phyloP scores from a whole-genome alignment of 2,888 invertebrate genomes.

The Melipona beecheii region DNA sequence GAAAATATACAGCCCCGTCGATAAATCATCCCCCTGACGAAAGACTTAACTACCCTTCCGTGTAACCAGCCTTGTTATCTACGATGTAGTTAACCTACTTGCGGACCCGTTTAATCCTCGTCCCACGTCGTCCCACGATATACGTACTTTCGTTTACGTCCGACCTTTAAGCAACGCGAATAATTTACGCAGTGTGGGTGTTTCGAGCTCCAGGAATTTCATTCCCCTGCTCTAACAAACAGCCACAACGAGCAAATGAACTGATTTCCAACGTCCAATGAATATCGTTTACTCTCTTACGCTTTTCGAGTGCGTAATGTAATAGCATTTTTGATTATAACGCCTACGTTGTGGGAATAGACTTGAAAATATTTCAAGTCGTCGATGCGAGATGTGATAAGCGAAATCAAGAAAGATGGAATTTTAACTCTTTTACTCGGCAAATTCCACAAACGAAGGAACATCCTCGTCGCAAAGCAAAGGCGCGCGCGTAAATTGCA shows the following conservation, averaged over 20 bases:
- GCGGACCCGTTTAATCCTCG: constrained; percentile 45
- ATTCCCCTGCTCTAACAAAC: background rate
- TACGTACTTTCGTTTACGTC: constrained; percentile 42
- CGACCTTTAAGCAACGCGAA: constrained; percentile 40
- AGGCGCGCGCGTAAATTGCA: constrained; percentile 6
- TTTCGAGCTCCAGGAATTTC: background rate
- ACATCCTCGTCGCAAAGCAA: background rate
- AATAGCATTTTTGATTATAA: too few relatives aligned
- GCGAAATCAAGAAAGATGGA: background rate
- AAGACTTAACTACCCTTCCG: constrained; percentile 54
- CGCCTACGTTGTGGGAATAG: too few relatives aligned
- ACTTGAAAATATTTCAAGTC: too few relatives aligned
- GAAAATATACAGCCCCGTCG: constrained; percentile 46
- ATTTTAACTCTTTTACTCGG: background rate
- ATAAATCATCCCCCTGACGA: constrained; percentile 50
- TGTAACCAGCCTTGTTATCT: constrained; percentile 57
- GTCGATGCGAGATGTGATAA: too few relatives aligned
- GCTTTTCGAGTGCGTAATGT: too few relatives aligned
- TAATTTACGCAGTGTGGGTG: constrained; percentile 6
- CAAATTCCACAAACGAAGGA: background rate
- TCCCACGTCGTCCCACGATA: constrained; percentile 16
- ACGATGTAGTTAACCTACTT: constrained; percentile 66
- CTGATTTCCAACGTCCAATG: background rate
- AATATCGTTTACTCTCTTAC: background rate
- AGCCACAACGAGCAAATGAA: background rate